Evolutionary conservation across 2,113 vertebrate species (phyloP).

Genomic region (Cyprinodon tularosa): DNA sequence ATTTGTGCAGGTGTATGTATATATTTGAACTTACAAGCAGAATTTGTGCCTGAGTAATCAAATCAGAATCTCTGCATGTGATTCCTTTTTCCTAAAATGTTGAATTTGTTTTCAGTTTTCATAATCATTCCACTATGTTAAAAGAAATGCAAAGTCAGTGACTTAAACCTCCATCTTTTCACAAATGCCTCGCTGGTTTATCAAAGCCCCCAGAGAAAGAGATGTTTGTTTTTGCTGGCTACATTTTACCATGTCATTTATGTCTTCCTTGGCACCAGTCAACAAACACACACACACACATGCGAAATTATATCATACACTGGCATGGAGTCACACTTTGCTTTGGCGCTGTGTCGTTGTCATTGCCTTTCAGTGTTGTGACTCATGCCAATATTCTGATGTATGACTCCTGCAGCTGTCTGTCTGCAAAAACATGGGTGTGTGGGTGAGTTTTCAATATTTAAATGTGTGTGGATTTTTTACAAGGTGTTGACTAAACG

Average conservation of each 20-base stretch:
- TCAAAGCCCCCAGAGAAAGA: constrained; percentile 34
- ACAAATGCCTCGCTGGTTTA: constrained; percentile 8
- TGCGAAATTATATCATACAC: constrained; percentile 50
- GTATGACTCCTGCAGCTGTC: constrained; percentile 58
- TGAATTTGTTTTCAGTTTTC: not conserved
- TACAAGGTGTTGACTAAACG: constrained; percentile 60
- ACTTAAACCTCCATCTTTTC: not conserved
- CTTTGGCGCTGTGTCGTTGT: constrained; percentile 52
- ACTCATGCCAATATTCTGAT: constrained; percentile 59
- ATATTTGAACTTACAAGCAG: not conserved
- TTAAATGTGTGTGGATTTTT: constrained; percentile 15
- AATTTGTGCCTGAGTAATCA: not conserved
- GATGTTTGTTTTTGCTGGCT: constrained; percentile 54
- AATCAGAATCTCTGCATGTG: not conserved
- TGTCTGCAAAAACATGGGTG: constrained; percentile 41
- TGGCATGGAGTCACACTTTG: constrained; percentile 59
- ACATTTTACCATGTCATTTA: constrained; percentile 49
- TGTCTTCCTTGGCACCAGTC: constrained; percentile 40
- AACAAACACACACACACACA: constrained; percentile 27
- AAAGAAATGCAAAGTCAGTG: not conserved
- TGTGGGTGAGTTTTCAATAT: constrained; percentile 23
- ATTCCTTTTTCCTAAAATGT: not conserved
- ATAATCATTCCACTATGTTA: not conserved
- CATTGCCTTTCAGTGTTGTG: constrained; percentile 49
- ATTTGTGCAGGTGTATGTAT: not conserved